A percentile compares a stretch with the other conserved stretches of the same genome.
phyloP scores from a whole-genome alignment of 2,888 invertebrate species.

The Corbicula japonica region DNA sequence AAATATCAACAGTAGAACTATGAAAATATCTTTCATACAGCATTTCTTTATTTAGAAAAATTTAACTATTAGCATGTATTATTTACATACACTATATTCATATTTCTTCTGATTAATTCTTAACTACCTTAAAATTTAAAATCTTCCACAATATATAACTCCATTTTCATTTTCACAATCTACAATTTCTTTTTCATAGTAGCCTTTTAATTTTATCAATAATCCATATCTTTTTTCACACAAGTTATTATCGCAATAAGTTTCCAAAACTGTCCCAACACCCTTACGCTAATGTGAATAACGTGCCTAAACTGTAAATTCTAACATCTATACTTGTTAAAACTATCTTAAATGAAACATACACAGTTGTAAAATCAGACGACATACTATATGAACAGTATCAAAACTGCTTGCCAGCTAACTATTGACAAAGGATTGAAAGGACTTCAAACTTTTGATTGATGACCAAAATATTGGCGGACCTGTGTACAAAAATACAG shows the following conservation, averaged over 20 bases:
- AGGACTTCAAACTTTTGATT: background rate
- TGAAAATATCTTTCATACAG: too few species aligned
- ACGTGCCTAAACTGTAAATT: conserved; percentile 1
- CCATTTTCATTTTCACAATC: too few species aligned
- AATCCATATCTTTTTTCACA: background rate
- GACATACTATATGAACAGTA: conserved; percentile 8
- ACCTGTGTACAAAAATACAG: too few species aligned
- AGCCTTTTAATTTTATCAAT: background rate
- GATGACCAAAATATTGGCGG: too few species aligned
- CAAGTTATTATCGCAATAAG: conserved; percentile 3
- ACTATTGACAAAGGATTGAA: conserved; percentile 13
- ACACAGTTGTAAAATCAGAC: background rate
- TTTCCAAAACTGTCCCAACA: conserved; percentile 2
- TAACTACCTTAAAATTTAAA: conserved; percentile 1
- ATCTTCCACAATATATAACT: too few species aligned
- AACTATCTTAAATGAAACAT: background rate
- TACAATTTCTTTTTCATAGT: background rate
- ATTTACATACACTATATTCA: too few species aligned
- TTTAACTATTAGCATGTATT: too few species aligned
- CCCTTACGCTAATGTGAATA: conserved; percentile 8
- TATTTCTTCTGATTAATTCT: too few species aligned
- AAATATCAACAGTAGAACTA: too few species aligned
- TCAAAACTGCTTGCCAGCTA: conserved; percentile 3
- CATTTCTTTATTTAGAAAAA: too few species aligned
- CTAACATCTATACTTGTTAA: background rate